Base-by-base conservation (phyloP, 1,140 invertebrate species). In the Ctenoplectra terminalis region DNA sequence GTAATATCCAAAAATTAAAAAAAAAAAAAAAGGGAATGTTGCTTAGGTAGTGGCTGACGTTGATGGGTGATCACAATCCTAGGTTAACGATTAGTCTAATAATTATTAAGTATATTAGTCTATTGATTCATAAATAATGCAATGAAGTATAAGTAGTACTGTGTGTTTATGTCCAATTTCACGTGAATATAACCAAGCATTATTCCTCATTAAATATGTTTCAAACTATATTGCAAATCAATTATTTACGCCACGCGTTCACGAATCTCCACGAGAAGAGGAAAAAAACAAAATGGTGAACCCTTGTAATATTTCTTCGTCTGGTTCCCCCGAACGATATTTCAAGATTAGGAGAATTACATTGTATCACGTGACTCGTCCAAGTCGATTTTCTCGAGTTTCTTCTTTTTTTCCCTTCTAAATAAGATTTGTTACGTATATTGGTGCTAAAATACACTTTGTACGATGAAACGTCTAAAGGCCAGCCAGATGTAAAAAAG, bases 71-170 rank as follows among this genome's bases (percentile, higher is more conserved):
- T 93, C 90, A 93, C 92, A 93, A 94, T 93, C 91, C 88, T 94
- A 93, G 92, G 91, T 93, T 92, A 93, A 93, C 89, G 81, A 93
- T 93, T 94, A 94, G 92, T 93, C 92, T 93, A 94, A 93, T 93
- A 92, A 94, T 93, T 91, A 92, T 93, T 93, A 93, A 93, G 91
- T 93, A 93, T 91, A 92, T 93, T 94, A 94, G 93, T 92, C 90
- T 91, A 93, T 93, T 93, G 91, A 93, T 94, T 94, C 91, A 92
- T 94, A 93, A 93, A 93, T 94, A 93, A 93, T 94, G 93, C 92
- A 93, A 93, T 94, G 92, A 92, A 92, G 86, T 94, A 94, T 92
- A 92, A 93, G 91, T 93, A 93, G 92, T 93, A 94, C 90, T 93
- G 92, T 93, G 92, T 94, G 92, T 94, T 94, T 93, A 93, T 93